These are phyloP conservation scores for Metopia argyrocephala DNA, from an alignment of 2,888 invertebrate genomes.

Conservation along the genomic window DNA sequence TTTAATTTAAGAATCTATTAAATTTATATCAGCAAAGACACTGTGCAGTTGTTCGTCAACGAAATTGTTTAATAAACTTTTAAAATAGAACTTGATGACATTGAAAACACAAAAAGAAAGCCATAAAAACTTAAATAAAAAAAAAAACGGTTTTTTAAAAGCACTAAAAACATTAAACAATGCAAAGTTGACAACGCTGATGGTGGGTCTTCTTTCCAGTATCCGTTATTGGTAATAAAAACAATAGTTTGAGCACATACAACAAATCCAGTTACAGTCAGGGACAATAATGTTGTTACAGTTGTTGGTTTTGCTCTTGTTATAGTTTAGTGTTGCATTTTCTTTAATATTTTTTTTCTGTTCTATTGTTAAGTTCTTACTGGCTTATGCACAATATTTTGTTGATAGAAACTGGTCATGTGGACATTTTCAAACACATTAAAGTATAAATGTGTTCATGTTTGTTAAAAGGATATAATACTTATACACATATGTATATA, in stretches of 20 bases:
- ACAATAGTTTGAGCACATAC: background rate
- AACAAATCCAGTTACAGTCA: background rate
- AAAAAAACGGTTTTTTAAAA: too few species aligned
- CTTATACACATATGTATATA: background rate
- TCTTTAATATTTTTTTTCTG: background rate
- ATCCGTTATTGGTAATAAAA: background rate
- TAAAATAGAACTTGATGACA: too few species aligned
- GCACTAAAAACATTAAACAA: too few species aligned
- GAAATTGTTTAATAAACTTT: too few species aligned
- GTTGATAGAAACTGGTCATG: conserved; percentile 30
- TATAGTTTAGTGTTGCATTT: conserved; percentile 5
- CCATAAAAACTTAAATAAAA: too few species aligned
- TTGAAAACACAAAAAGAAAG: too few species aligned
- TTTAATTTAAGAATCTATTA: too few species aligned
- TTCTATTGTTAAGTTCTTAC: background rate
- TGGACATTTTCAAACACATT: conserved; percentile 36
- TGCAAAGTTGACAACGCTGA: too few species aligned
- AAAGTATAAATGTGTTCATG: conserved; percentile 32
- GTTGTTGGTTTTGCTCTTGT: conserved; percentile 6
- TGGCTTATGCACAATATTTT: background rate
- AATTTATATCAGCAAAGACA: too few species aligned
- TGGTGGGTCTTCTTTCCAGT: background rate
- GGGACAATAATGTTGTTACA: conserved; percentile 34
- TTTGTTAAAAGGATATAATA: conserved; percentile 36
- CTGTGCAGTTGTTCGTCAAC: too few species aligned